Percentiles rank a stretch among this genome's conserved stretches.
These are phyloP conservation scores for Diplolepis rosae DNA, from an alignment of 2,888 invertebrate species.

Conservation along the genomic window DNA sequence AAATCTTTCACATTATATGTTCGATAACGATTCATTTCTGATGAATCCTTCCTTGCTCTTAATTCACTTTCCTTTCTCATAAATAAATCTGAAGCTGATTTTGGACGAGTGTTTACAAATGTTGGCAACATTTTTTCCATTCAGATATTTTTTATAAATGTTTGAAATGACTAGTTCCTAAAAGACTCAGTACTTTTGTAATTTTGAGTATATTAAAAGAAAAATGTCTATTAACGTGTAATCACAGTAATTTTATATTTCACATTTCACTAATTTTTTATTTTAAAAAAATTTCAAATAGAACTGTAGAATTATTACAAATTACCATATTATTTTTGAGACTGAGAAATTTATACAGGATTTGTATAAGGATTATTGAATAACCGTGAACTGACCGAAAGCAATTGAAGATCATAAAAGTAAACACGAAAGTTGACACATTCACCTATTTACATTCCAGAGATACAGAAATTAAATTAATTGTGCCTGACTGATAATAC, in stretches of 20 bases:
- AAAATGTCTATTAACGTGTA: no score
- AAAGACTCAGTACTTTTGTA: no score
- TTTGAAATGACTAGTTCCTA: no score
- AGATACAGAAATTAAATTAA: background rate
- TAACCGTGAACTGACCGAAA: background rate
- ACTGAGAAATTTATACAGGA: no score
- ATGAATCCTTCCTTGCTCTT: background rate
- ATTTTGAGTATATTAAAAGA: no score
- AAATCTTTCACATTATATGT: conserved; percentile 18
- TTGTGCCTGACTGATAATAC: background rate
- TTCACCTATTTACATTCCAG: background rate
- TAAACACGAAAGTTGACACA: background rate
- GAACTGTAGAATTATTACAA: no score
- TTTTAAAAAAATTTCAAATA: no score
- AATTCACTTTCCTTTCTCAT: background rate
- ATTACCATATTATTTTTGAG: no score
- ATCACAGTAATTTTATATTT: no score
- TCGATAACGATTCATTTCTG: background rate
- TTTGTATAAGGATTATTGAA: no score
- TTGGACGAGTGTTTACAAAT: background rate
- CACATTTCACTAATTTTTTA: no score
- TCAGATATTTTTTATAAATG: background rate
- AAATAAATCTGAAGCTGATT: background rate
- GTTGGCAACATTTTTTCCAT: background rate
- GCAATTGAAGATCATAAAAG: conserved; percentile 1